Evolutionary conservation across 2,113 vertebrate species (phyloP), one percentile per base, ranked within the genome.

Genomic region (Mohoua ochrocephala): DNA sequence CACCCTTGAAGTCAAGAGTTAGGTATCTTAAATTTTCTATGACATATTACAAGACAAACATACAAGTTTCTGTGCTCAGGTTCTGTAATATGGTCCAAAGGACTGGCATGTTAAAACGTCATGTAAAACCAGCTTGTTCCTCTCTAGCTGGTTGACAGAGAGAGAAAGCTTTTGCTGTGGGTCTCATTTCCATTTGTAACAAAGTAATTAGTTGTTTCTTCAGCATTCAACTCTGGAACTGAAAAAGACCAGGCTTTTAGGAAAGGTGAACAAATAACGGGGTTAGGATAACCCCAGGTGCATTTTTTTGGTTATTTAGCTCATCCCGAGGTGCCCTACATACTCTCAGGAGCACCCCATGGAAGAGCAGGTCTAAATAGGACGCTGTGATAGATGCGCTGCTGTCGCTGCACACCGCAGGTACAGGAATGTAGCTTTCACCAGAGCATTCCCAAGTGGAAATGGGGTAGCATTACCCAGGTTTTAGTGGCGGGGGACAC

Each of bases 361-460:
- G 18, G 89, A 52, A 75, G 14, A 67, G 26, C 30, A 47, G 0
- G 7, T 52, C 56, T 52, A 56, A 78, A 44, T 3, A 82, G 88
- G 73, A 5, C 10, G 3, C 28, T 35, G 0, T 3, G 70, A 30
- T n/a, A 84, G 79, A n/a, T 9, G 41, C 0, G 1, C 7, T 67
- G 53, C 65, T 82, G 41, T 28, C 42, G 18, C 42, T 20, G 44
- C 68, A 41, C 39, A 68, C 37, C 22, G 2, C 0, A 0, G 27
- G 24, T 52, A 74, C 35, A 61, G 3, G 7, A 22, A 41, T 12
- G 33, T 3, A 15, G 33, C 41, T 88, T 80, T 91, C 42, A 86
- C 60, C 68, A 78, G 52, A 60, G 69, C 76, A 71, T 68, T 92
- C 68, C 80, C 79, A 35, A 19, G 27, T 49, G 82, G 37, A 80